Base-by-base conservation (phyloP, 1,140 invertebrate species). In the Calosoma granatense region DNA sequence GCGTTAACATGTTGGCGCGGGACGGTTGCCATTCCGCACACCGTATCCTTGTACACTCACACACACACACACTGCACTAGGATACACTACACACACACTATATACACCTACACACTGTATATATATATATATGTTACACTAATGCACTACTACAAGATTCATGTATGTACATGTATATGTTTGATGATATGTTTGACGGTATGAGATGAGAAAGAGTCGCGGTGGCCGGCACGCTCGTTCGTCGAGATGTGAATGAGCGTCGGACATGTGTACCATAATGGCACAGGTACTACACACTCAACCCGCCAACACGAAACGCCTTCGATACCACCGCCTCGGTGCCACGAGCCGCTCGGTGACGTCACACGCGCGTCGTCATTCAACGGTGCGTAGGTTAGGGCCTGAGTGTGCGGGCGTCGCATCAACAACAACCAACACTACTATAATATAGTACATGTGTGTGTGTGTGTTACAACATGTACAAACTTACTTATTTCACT, bases 1-100 rank as follows among this genome's bases (percentile, higher is more conserved):
- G 64, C 53, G 69, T 68, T 65, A 70, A 64, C 67, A 70, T 69
- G 63, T 65, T 53, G 64, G 54, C 59, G 60, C 59, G 43, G 54
- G 60, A 55, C 60, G 59, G 61, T 54, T 61, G 63, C 64, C 60
- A 61, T 61, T 56, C 61, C 61, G 58, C 56, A 58, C 54, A 54
- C 51, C 55, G 21, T 20, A 36, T 26, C 12, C 9, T 15, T 56
- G 12, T 20, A 47, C 36, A 21, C 17, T 20, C 12, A 39, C 19
- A 22, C 51, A 54, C 59, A 26, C 54, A 23, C 51, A 51, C 51
- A 56, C 36, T 59, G 22, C 41, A 12, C 17, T 47, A 51, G 21
- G 41, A n/a, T 52, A 57, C 54, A 56, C 55, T 30, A 26, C 30
- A 55, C 54, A 36, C 52, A 17, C 12, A 11, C 6, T 9, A 51